Evolutionary conservation across 2,113 vertebrate genomes (phyloP).

Genomic region (Cygnus atratus): DNA sequence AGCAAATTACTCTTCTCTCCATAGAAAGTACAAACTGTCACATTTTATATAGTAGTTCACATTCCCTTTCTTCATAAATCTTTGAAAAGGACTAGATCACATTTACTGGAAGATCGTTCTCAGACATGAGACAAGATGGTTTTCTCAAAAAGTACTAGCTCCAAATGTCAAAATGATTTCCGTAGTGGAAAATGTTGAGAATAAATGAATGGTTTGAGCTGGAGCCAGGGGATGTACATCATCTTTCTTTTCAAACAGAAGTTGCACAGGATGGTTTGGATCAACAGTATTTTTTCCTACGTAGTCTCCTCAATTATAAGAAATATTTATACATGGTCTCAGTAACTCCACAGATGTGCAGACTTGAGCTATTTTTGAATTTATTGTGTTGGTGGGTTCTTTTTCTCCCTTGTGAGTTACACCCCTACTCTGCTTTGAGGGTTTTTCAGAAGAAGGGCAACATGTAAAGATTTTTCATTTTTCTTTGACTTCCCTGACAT

Average conservation of each 20-base stretch:
- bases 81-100: background rate
- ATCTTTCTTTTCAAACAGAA: background rate
- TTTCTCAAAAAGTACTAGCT: background rate
- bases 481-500: background rate
- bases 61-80: background rate
- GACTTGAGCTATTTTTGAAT: background rate
- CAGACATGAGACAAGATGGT: background rate
- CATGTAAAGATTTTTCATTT: background rate
- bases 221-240: background rate
- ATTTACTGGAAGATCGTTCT: background rate
- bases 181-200: background rate
- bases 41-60: background rate
- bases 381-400: background rate
- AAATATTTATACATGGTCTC: background rate
- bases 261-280: background rate
- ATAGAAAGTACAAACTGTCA: background rate
- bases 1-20: background rate
- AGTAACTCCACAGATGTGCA: background rate
- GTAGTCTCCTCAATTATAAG: background rate
- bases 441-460: background rate
- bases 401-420: background rate
- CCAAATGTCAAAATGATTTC: background rate
- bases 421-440: background rate
- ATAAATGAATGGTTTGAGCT: background rate
- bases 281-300: background rate